Evolutionary conservation across 2,113 vertebrate genomes (phyloP).

Genomic region (Nesogale talazaci): DNA sequence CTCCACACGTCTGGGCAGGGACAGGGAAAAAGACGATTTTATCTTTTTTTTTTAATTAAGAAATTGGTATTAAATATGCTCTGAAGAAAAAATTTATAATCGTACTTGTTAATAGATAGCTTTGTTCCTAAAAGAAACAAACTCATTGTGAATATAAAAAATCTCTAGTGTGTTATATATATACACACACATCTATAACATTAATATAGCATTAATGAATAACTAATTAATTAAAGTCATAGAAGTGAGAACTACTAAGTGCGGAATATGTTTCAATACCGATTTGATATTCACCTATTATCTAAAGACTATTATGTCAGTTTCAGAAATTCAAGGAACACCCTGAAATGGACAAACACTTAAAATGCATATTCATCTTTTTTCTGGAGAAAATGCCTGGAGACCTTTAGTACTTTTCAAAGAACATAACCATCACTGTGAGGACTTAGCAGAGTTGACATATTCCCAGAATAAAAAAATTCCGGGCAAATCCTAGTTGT

Average conservation of each 20-base stretch:
- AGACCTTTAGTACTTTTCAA: conserved; percentile 7
- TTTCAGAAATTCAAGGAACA: not conserved
- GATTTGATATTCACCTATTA: not conserved
- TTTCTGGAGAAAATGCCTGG: not conserved
- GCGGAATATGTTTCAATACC: not conserved
- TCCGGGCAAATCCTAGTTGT: not conserved
- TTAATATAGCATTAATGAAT: too few species aligned
- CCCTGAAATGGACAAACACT: not conserved
- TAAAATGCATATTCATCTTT: not conserved
- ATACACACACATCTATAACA: too few species aligned
- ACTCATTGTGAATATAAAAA: not conserved
- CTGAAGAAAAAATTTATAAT: too few species aligned
- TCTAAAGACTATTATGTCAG: too few species aligned
- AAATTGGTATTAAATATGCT: too few species aligned
- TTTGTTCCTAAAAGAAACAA: not conserved
- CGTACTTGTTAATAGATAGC: too few species aligned
- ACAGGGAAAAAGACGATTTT: too few species aligned
- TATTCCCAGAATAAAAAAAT: not conserved
- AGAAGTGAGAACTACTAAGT: not conserved
- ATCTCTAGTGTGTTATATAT: not conserved
- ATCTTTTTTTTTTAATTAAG: too few species aligned
- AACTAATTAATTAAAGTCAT: not conserved
- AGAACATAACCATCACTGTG: not conserved
- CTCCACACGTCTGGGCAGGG: too few species aligned
- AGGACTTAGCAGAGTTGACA: not conserved